phyloP scores from a whole-genome alignment of 2,113 vertebrate genomes.

The human (Homo sapiens) region GRCh38 chr1:18518001-18518500 shows the following conservation, averaged over 20 bases:
- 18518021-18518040: not conserved
- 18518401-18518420: not conserved
- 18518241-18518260: not conserved
- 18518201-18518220: not conserved
- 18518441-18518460: not conserved
- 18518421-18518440: not conserved
- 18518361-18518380: not conserved
- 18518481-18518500: not conserved
- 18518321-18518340: not conserved
- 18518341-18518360: not conserved
- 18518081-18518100: not conserved
- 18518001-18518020: not conserved
- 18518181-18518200: not conserved
- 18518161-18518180: not conserved
- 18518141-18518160: not conserved
- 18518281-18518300: not conserved
- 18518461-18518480: not conserved
- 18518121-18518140: not conserved
- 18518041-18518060: not conserved
- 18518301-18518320: not conserved
- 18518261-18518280: not conserved
- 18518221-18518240: not conserved
- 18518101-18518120: not conserved
- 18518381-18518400: not conserved
- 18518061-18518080: not conserved